Evolutionary conservation across 1,140 invertebrate genomes (phyloP).

Genomic region (Homarus americanus): DNA sequence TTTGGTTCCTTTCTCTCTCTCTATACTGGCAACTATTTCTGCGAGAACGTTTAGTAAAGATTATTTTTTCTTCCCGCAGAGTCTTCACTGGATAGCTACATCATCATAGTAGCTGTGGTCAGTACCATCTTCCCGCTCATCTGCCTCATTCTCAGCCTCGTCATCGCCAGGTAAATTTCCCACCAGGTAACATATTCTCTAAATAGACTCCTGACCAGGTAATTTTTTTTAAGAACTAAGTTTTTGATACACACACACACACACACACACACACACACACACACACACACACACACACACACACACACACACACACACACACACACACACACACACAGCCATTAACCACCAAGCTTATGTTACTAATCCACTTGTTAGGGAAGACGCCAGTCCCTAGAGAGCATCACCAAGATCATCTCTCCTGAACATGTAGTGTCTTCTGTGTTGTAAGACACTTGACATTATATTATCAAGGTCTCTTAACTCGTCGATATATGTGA

Average conservation of each 20-base stretch:
- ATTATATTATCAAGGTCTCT: too few relatives aligned
- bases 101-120: slow-evolving; percentile 57
- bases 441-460: too few relatives aligned
- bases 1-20: neutral
- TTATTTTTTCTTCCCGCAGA: slow-evolving; percentile 1
- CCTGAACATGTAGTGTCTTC: too few relatives aligned
- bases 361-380: neutral
- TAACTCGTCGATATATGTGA: too few relatives aligned
- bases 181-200: neutral
- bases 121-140: slow-evolving; percentile 53
- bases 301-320: too few relatives aligned
- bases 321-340: too few relatives aligned
- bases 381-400: neutral
- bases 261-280: slow-evolving; percentile 6
- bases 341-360: too few relatives aligned
- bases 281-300: neutral
- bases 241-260: neutral
- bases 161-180: slow-evolving; percentile 33
- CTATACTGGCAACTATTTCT: too few relatives aligned
- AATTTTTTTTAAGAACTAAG: too few relatives aligned
- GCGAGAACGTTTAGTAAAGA: too few relatives aligned
- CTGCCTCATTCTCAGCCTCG: slow-evolving; percentile 52
- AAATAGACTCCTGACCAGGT: neutral
- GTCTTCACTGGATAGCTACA: slow-evolving; percentile 45
- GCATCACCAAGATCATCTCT: neutral